Conservation (phyloP, 2,888 invertebrate genomes). For the Apodemia duryi region DNA sequence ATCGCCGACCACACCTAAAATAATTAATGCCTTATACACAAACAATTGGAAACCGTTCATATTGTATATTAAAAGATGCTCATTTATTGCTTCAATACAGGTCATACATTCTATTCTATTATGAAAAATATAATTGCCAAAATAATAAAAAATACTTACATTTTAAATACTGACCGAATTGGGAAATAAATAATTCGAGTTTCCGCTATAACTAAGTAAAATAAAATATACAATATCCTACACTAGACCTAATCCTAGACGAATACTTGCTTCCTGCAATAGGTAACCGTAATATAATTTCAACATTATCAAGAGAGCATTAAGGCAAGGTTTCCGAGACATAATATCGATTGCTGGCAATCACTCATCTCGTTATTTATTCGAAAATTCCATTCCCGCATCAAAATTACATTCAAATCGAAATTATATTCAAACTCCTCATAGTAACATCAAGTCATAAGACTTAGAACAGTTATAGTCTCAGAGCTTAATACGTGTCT, state of each 20-base stretch:
- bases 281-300: conserved; percentile 77
- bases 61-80: conserved; percentile 25
- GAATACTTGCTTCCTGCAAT: conserved; percentile 76
- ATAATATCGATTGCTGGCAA: conserved; percentile 16
- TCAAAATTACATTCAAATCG: conserved; percentile 3
- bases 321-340: conserved; percentile 56
- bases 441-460: not conserved
- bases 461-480: not conserved
- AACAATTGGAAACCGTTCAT: conserved; percentile 15
- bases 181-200: conserved; percentile 71
- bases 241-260: conserved; percentile 55
- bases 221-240: conserved; percentile 66
- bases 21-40: conserved; percentile 9
- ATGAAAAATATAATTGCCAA: conserved; percentile 51
- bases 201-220: conserved; percentile 54
- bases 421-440: not conserved
- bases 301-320: conserved; percentile 73
- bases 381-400: conserved; percentile 10
- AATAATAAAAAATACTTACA: conserved; percentile 62
- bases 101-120: conserved; percentile 46
- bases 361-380: not conserved
- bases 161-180: conserved; percentile 78
- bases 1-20: conserved; percentile 20
- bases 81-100: conserved; percentile 57
- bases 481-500: not conserved